Evolutionary conservation across 2,797 vertebrate species (phyloP).

Genomic region (Moxostoma hubbsi): DNA sequence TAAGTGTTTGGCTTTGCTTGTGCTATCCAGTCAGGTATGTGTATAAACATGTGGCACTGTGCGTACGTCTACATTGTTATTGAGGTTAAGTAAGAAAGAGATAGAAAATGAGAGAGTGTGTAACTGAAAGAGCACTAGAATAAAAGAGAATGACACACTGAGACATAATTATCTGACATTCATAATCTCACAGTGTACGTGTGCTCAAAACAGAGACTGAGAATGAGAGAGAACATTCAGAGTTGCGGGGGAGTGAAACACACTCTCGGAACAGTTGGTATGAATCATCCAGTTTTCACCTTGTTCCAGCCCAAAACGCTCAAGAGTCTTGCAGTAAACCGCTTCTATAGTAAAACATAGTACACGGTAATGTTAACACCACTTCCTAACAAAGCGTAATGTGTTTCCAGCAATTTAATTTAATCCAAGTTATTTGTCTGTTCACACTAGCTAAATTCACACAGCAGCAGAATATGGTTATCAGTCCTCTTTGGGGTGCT

Average conservation of each 20-base stretch:
- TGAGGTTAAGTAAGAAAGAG: slow-evolving; percentile 38
- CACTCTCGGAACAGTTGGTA: slow-evolving; percentile 44
- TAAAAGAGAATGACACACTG: slow-evolving; percentile 49
- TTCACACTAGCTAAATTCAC: too few relatives aligned
- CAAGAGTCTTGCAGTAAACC: slow-evolving; percentile 27
- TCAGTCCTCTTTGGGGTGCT: too few relatives aligned
- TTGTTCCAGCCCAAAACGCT: slow-evolving; percentile 14
- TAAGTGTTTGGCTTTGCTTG: not conserved
- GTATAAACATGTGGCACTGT: too few relatives aligned
- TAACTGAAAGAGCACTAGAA: slow-evolving; percentile 45
- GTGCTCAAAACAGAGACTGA: slow-evolving; percentile 36
- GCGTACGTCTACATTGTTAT: not conserved
- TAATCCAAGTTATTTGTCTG: too few relatives aligned
- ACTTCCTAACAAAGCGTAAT: not conserved
- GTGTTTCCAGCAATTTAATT: too few relatives aligned
- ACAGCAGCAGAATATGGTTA: too few relatives aligned
- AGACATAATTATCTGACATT: slow-evolving; percentile 48
- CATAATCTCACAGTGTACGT: slow-evolving; percentile 40
- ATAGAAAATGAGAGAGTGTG: slow-evolving; percentile 15
- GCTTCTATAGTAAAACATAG: not conserved
- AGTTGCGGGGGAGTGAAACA: slow-evolving; percentile 36
- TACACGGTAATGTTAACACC: not conserved
- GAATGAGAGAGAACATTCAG: slow-evolving; percentile 44
- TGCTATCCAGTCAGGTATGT: too few relatives aligned
- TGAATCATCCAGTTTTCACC: slow-evolving; percentile 51